Base-by-base conservation (phyloP, 1,140 invertebrate species). In the Drosophila cardini region DNA sequence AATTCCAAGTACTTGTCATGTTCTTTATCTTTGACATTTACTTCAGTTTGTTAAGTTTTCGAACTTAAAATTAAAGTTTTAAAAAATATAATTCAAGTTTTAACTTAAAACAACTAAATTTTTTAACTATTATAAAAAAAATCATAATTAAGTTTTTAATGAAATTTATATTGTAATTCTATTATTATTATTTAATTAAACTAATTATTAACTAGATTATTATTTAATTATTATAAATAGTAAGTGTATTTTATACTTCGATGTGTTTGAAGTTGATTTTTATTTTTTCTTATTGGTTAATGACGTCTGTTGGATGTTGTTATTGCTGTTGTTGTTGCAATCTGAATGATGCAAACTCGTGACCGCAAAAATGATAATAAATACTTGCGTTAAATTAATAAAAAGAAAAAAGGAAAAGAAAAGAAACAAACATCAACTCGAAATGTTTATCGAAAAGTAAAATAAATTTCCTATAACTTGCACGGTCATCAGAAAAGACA, bases 361-460 rank as follows among this genome's bases (percentile, higher is more conserved):
- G 65, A 69, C 65, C 57, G 65, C 56, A 69, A 61, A 69, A 67
- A 67, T 46, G 32, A 58, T 48, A 46, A 57, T 57, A 57, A 26
- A 46, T 18, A 60, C 57, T 32, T 52, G 48, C 26, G 48, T 52
- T 32, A 15, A 34, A 50, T 50, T 7, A 30, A 18, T 50, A 30
- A 15, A 46, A 48, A n/a, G n/a, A 18, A 21, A 61, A 68, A 40
- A 40, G 26, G 30, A 30, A 21, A 61, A 68, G 9, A n/a, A 26
- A 42, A 40, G 4, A 10, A 42, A 42, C 11, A 30, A 36, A 30
- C 16, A 13, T 52, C 5, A 36, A 42, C 21, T 53, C 26, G 2
- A 43, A 32, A 34, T 15, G 11, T 32, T 32, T 32, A 52, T 52
- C 30, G 32, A 34, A 64, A 45, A 45, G 30, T 38, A 56, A 56